A percentile compares a stretch with the other conserved stretches of the same genome.
phyloP scores from a whole-genome alignment of 2,888 invertebrate species.

The Agrypnus murinus region DNA sequence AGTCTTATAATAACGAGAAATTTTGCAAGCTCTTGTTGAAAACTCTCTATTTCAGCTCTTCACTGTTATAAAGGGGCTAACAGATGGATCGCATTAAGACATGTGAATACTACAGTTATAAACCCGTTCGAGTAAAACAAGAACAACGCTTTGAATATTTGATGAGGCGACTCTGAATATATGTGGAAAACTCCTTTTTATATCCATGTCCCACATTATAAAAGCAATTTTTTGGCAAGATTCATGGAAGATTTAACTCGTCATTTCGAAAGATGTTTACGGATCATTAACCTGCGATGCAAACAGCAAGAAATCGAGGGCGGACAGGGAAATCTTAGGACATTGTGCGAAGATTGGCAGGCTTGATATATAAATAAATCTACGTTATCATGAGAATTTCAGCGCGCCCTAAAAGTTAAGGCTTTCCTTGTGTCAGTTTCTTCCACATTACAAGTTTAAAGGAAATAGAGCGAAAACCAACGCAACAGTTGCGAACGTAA shows the following conservation, averaged over 20 bases:
- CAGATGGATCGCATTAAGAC: constrained; percentile 30
- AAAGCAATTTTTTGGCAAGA: constrained; percentile 42
- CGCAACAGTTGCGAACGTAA: constrained; percentile 20
- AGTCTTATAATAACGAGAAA: constrained; percentile 19
- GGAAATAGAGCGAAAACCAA: constrained; percentile 10
- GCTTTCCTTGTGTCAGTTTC: background rate
- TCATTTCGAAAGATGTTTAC: constrained; percentile 42
- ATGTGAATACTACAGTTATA: constrained; percentile 35
- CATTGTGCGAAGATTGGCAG: constrained; percentile 27
- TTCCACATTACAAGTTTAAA: background rate
- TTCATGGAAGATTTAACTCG: constrained; percentile 44
- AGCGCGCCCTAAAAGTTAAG: background rate
- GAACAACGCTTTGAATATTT: constrained; percentile 37
- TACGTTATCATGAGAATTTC: constrained; percentile 11
- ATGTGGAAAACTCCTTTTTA: constrained; percentile 35
- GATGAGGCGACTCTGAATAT: constrained; percentile 36
- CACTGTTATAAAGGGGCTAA: constrained; percentile 17
- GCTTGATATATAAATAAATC: constrained; percentile 18
- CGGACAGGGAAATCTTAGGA: constrained; percentile 13
- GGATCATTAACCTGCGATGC: constrained; percentile 43
- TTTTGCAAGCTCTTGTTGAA: constrained; percentile 10
- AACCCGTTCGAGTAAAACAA: constrained; percentile 41
- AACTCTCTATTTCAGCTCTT: constrained; percentile 12
- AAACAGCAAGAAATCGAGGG: constrained; percentile 33
- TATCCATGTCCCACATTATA: constrained; percentile 38